These are phyloP conservation scores for Aspidapion aeneum DNA, from an alignment of 2,888 invertebrate genomes.

Conservation along the genomic window DNA sequence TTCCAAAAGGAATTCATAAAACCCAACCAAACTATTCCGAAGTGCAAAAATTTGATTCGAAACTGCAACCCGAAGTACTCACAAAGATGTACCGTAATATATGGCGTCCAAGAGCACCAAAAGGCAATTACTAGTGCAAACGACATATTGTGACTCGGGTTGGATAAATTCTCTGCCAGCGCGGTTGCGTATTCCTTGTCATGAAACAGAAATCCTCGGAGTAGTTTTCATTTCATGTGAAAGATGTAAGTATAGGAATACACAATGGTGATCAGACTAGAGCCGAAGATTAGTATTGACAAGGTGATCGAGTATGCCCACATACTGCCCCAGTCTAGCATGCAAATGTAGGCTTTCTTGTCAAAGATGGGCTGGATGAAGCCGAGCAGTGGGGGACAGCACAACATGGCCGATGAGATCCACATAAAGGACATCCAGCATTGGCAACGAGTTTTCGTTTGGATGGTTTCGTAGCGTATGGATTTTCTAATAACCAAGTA, in stretches of 20 bases:
- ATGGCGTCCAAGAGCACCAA: conserved; percentile 93
- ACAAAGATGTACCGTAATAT: conserved; percentile 78
- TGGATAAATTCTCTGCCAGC: conserved; percentile 84
- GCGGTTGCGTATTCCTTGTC: conserved; percentile 92
- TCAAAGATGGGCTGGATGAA: conserved; percentile 81
- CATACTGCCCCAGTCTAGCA: conserved; percentile 96
- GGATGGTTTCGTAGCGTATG: conserved; percentile 91
- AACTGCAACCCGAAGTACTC: conserved; percentile 57
- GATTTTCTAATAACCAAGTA: conserved; percentile 92
- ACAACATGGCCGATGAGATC: conserved; percentile 93
- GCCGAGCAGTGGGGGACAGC: conserved; percentile 91
- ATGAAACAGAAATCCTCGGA: conserved; percentile 81
- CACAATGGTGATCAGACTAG: conserved; percentile 90
- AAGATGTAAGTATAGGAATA: conserved; percentile 96
- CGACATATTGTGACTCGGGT: conserved; percentile 94
- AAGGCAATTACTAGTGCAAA: conserved; percentile 89
- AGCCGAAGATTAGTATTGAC: conserved; percentile 88
- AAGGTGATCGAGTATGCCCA: conserved; percentile 93
- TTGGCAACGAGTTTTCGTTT: conserved; percentile 81
- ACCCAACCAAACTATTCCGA: conserved; percentile 92
- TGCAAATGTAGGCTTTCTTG: conserved; percentile 86
- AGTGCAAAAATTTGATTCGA: conserved; percentile 82
- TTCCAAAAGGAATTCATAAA: conserved; percentile 96
- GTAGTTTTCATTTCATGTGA: conserved; percentile 82
- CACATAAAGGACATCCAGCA: conserved; percentile 99